These are phyloP conservation scores for Yponomeuta sedellus DNA, from an alignment of 2,888 invertebrate species.

Conservation along the genomic window DNA sequence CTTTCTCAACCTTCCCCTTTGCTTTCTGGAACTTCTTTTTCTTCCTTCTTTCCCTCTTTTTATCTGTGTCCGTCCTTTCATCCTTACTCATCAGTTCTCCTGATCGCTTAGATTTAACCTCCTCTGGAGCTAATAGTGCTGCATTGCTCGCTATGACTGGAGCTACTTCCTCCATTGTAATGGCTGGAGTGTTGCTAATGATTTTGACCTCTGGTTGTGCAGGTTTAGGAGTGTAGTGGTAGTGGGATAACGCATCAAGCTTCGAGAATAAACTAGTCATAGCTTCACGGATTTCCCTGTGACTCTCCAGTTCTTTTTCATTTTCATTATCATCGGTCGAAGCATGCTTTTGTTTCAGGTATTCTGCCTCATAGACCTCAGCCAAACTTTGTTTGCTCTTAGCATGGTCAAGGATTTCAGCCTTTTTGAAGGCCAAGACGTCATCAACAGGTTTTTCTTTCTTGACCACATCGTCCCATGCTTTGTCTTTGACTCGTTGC, in stretches of 20 bases:
- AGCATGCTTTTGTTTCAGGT: constrained; percentile 80
- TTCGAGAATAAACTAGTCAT: constrained; percentile 88
- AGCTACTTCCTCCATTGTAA: constrained; percentile 96
- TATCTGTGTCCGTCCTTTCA: constrained; percentile 91
- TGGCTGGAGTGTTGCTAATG: constrained; percentile 92
- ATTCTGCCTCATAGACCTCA: constrained; percentile 95
- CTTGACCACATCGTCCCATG: constrained; percentile 94
- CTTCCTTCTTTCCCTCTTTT: constrained; percentile 89
- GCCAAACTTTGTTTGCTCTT: constrained; percentile 96
- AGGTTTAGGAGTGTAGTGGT: constrained; percentile 94
- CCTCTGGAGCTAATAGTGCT: constrained; percentile 92
- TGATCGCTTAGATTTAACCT: constrained; percentile 81
- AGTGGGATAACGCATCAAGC: constrained; percentile 94
- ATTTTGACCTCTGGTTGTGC: constrained; percentile 92
- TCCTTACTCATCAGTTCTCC: constrained; percentile 80
- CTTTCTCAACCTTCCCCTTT: constrained; percentile 58
- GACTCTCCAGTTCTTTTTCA: constrained; percentile 82
- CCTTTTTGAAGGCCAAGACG: constrained; percentile 90
- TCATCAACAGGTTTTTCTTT: constrained; percentile 91
- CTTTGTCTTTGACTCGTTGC: constrained; percentile 93
- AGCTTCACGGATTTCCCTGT: constrained; percentile 84
- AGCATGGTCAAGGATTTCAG: constrained; percentile 91
- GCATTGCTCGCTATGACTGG: constrained; percentile 92
- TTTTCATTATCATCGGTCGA: constrained; percentile 75
- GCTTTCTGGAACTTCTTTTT: constrained; percentile 87